Evolutionary conservation across 2,113 vertebrate genomes (phyloP), one percentile per base, ranked within the genome.

Genomic region (Sus scrofa): DNA sequence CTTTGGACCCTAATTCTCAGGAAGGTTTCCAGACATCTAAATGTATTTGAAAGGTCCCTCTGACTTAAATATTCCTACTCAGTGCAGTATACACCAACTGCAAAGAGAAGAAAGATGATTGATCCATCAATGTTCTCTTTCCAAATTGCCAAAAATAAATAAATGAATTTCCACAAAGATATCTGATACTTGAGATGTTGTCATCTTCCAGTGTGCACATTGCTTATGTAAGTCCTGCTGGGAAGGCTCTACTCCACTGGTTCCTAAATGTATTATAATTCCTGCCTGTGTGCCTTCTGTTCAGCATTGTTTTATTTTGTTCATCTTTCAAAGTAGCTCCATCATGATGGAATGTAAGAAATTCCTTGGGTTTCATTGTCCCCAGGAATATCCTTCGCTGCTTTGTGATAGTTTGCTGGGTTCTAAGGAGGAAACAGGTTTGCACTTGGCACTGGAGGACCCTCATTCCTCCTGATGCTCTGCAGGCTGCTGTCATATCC

Each of bases 391-490:
- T 97, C 97, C 97, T 68, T 30, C 2, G 97, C 98, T 98, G 97
- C 94, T 94, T 93, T 98, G 78, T 89, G 92, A 93, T 90, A 96
- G 97, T 74, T 97, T 60, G 37, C 96, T 98, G 94, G 95, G 94
- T 97, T 99, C 98, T 99, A 99, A 96, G 99, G 99, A 98, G 98
- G 98, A 98, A 99, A 99, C 98, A 44, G 44, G 44, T 44, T 44
- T 44, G 4, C 44, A 44, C 4, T n/a, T n/a, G n/a, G n/a, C n/a
- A n/a, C n/a, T n/a, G n/a, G n/a, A n/a, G n/a, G n/a, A n/a, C n/a
- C n/a, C n/a, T n/a, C 44, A 44, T 44, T 8, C 44, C 44, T 44
- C 8, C 44, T 44, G 44, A 44, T 44, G 44, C 5, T 44, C 44
- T 44, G 44, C 44, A 44, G 8, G 44, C 44, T 44, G 44, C 44